These are phyloP conservation scores for Wiebesia pumilae DNA, from an alignment of 1,140 invertebrate species.

Conservation along the genomic window DNA sequence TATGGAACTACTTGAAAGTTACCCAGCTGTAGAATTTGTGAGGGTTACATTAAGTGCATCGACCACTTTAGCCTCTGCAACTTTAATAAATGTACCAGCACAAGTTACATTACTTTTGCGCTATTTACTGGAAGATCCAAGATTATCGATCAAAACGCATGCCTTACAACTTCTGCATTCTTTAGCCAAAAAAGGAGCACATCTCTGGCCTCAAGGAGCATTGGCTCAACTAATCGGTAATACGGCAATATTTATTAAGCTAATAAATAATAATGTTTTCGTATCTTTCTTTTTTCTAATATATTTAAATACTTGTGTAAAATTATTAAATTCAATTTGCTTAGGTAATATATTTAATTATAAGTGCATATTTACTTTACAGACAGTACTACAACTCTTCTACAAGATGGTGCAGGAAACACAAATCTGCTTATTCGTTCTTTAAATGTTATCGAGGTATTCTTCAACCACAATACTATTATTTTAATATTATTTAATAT, in stretches of 20 bases:
- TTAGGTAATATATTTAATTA: not conserved
- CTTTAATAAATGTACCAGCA: constrained; percentile 91
- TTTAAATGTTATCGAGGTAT: constrained; percentile 72
- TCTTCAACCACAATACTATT: not conserved
- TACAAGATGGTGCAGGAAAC: constrained; percentile 69
- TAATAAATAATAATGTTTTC: not conserved
- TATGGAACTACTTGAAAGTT: constrained; percentile 87
- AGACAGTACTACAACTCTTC: constrained; percentile 69
- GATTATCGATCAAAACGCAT: constrained; percentile 83
- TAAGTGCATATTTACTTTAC: constrained; percentile 46
- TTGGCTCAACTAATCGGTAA: constrained; percentile 79
- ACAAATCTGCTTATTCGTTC: constrained; percentile 69
- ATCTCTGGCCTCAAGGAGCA: constrained; percentile 86
- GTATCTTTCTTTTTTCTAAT: no score
- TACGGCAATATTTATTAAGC: constrained; percentile 5
- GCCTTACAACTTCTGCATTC: constrained; percentile 84
- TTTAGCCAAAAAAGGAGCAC: constrained; percentile 85
- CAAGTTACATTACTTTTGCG: constrained; percentile 82
- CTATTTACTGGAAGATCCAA: constrained; percentile 79
- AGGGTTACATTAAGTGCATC: constrained; percentile 90
- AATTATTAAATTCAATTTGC: constrained; percentile 33
- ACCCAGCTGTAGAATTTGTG: constrained; percentile 92
- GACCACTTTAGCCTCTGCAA: constrained; percentile 90
- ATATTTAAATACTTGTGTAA: not conserved
- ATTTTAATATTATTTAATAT: not conserved